Conservation (phyloP, 30 jellyfish, hydroid and myxozoan genomes). For the Aurelia sp. region DNA sequence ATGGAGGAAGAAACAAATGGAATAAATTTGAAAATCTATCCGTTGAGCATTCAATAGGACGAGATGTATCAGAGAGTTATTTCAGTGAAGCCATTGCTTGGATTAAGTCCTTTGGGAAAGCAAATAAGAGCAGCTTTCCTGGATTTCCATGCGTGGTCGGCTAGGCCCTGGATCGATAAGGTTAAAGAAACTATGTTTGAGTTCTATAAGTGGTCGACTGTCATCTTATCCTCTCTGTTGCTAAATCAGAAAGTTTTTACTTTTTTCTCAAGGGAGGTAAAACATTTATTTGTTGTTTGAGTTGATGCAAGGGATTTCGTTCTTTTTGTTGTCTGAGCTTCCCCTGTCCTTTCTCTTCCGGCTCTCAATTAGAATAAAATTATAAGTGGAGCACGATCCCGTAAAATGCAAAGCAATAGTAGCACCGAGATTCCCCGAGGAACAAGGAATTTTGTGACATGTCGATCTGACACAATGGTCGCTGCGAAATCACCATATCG, state of each 20-base stretch:
- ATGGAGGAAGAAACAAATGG: neutral
- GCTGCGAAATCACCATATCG: too few relatives aligned
- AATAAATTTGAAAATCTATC: constrained; percentile 41
- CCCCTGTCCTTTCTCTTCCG: too few relatives aligned
- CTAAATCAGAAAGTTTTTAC: neutral
- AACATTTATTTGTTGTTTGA: too few relatives aligned
- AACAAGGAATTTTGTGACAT: too few relatives aligned
- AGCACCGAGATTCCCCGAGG: too few relatives aligned
- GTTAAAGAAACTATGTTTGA: neutral
- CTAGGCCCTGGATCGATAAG: neutral
- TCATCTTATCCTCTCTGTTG: neutral
- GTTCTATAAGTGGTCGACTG: neutral
- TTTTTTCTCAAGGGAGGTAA: neutral
- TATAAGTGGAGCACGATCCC: too few relatives aligned
- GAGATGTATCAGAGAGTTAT: constrained; percentile 25
- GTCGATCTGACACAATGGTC: too few relatives aligned
- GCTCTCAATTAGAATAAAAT: too few relatives aligned
- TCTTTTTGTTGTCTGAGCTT: too few relatives aligned
- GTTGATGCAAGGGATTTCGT: too few relatives aligned
- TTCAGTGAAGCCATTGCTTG: constrained; percentile 28
- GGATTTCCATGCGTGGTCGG: constrained; percentile 41
- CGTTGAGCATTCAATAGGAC: constrained; percentile 12
- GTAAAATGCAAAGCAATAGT: too few relatives aligned
- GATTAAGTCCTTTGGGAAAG: constrained; percentile 36
- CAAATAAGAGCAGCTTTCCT: constrained; percentile 23